Base-by-base conservation (phyloP, 2,797 vertebrate species). In the Caiman crocodilus region DNA sequence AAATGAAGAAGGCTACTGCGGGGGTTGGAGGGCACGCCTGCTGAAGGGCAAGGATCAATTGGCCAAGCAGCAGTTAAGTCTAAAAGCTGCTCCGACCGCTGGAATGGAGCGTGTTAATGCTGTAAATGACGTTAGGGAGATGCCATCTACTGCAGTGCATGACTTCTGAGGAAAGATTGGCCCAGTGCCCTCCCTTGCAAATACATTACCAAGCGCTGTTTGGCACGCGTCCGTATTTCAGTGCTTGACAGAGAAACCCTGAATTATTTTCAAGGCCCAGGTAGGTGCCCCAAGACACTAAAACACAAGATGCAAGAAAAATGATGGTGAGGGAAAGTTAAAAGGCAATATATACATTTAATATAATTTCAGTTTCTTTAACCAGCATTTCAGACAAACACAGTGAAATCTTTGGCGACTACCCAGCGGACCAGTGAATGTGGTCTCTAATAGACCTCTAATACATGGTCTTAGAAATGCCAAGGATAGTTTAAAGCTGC, bases 201-300 rank as follows among this genome's bases (percentile, higher is more conserved):
- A 16, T 32, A 59, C n/a, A 56, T n/a, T 6, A 3, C 74, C 55
- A 20, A 57, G 74, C 1, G 28, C 74, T 55, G 4, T 21, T 17
- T n/a, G 55, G 74, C 74, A 76, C 16, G 2, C 3, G 25, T 50
- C 35, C 15, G 21, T 35, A 42, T 3, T 8, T 73, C 50, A 50
- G 35, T 50, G 50, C 21, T 16, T 25, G 23, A 73, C 16, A 0
- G 25, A 8, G 18, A 21, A 23, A 7, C 2, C 0, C 6, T 0
- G 35, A 30, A 7, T 30, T 55, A 25, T 13, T 73, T 73, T 42
- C 42, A 50, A 23, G 35, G 20, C 69, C 23, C 21, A 26, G 14
- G 25, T 23, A 35, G 35, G 21, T 26, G 23, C 35, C 23, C 14
- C 26, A 73, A 73, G 50, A 3, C 50, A 25, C 26, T 42, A 73